Percentiles rank a stretch among this genome's conserved stretches.
These are phyloP conservation scores for Andrena marginata DNA, from an alignment of 2,888 invertebrate species.

Conservation along the genomic window DNA sequence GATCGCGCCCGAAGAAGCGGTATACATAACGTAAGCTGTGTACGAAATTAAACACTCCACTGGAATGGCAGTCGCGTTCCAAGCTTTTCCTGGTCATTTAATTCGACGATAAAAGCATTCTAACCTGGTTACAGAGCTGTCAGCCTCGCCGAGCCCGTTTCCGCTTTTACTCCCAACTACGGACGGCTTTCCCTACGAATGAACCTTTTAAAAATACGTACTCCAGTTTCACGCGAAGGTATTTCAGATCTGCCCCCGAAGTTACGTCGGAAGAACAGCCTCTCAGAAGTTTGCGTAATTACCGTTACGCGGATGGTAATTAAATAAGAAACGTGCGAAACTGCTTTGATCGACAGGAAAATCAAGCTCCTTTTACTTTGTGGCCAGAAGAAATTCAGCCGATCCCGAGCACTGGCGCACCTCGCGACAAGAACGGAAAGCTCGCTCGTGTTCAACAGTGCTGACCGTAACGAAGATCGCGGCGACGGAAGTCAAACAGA, in stretches of 20 bases:
- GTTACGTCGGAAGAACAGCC: not conserved
- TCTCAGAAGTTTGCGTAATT: not conserved
- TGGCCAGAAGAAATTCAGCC: not conserved
- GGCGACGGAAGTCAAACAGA: conserved; percentile 26
- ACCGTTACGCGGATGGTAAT: not conserved
- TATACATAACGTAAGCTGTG: conserved; percentile 34
- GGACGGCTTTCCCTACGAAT: conserved; percentile 1
- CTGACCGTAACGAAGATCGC: conserved; percentile 17
- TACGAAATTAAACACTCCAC: conserved; percentile 47
- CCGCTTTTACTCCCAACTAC: conserved; percentile 32
- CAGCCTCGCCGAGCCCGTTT: conserved; percentile 49
- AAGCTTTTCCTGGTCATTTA: conserved; percentile 36
- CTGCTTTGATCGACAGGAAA: not conserved
- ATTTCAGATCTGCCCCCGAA: not conserved
- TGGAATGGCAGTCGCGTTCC: conserved; percentile 30
- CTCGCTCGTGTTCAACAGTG: conserved; percentile 2
- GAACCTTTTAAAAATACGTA: conserved; percentile 25
- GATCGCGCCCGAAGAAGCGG: conserved; percentile 11
- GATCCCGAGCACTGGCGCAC: not conserved
- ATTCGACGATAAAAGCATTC: conserved; percentile 53
- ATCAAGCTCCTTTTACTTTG: not conserved
- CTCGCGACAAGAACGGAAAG: not conserved
- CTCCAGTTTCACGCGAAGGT: not conserved
- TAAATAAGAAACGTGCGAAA: not conserved
- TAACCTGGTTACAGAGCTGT: conserved; percentile 51